Conservation (phyloP, 1,140 invertebrate species). For the Aradophagus sp. region DNA sequence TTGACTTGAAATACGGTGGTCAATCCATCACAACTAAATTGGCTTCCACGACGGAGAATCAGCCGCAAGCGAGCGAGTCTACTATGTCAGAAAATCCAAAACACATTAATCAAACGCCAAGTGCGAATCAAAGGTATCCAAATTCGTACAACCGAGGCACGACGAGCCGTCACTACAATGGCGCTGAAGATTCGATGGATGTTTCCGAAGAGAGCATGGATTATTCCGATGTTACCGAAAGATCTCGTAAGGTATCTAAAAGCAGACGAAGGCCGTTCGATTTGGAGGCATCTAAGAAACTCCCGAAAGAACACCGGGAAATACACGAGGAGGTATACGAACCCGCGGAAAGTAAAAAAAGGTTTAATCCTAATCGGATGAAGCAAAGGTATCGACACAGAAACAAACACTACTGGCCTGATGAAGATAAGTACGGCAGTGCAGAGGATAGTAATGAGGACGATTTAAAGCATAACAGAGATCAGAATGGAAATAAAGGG, state of each 20-base stretch:
- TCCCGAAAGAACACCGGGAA: conserved; percentile 68
- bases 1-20: conserved; percentile 43
- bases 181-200: conserved; percentile 60
- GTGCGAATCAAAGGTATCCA: conserved; percentile 7
- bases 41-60: conserved; percentile 9
- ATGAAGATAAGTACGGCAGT: conserved; percentile 51
- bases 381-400: conserved; percentile 60
- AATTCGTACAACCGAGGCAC: conserved; percentile 24
- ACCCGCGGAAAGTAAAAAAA: conserved; percentile 48
- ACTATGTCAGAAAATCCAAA: conserved; percentile 14
- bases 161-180: conserved; percentile 59
- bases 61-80: conserved; percentile 1
- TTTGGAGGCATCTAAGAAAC: conserved; percentile 51
- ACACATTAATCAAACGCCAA: conserved; percentile 31
- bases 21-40: conserved; percentile 10
- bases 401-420: conserved; percentile 58
- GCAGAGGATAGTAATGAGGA: conserved; percentile 59
- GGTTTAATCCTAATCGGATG: conserved; percentile 36
- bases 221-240: conserved; percentile 65
- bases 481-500: conserved; percentile 37
- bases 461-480: conserved; percentile 21
- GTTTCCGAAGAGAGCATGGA: conserved; percentile 63
- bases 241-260: conserved; percentile 62
- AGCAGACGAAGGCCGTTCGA: conserved; percentile 60
- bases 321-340: conserved; percentile 51